Percentiles rank a stretch among this genome's conserved stretches.
Conservation (phyloP, 2,113 vertebrate genomes). For the Tetrax tetrax region DNA sequence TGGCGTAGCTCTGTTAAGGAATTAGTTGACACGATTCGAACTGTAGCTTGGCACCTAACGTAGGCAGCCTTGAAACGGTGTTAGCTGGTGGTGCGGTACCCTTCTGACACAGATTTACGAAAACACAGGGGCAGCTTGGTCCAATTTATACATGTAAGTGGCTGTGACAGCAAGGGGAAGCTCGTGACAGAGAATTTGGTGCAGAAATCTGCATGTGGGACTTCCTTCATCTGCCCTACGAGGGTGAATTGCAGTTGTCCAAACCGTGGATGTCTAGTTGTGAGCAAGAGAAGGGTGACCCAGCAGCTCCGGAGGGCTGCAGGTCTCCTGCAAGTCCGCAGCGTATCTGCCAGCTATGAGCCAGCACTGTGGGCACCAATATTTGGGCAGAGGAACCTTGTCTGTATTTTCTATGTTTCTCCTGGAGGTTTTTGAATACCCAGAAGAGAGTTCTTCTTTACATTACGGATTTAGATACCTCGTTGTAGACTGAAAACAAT, state of each 20-base stretch:
- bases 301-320: not conserved
- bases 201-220: not conserved
- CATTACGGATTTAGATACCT: not conserved
- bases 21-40: not conserved
- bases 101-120: not conserved
- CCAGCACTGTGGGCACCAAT: not conserved
- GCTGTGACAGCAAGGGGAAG: not conserved
- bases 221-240: not conserved
- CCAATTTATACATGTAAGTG: not conserved
- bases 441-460: not conserved
- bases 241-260: not conserved
- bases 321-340: not conserved
- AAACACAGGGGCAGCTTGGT: not conserved
- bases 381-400: not conserved
- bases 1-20: not conserved
- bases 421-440: not conserved
- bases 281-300: not conserved
- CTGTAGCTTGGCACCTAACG: not conserved
- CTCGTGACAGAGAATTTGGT: not conserved
- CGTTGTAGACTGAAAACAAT: not conserved
- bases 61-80: not conserved
- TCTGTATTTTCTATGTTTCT: not conserved
- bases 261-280: not conserved
- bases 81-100: not conserved
- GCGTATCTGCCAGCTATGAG: accelerated